Base-by-base conservation (phyloP, 2,113 vertebrate species). In the Herpailurus yagouaroundi region DNA sequence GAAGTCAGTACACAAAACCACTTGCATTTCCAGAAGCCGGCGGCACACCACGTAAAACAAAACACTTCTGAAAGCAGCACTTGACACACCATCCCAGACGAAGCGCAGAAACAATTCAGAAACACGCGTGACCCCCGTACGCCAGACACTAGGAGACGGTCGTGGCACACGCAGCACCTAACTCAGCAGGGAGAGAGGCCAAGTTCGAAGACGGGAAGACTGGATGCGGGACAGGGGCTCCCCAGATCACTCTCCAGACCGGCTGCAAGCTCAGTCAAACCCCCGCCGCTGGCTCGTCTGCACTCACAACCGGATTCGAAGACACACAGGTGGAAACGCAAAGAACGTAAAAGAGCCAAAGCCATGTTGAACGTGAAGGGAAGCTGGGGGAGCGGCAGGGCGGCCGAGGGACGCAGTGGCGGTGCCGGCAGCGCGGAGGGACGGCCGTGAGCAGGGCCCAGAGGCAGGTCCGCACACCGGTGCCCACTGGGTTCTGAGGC, bases 221-320 rank as follows among this genome's bases (percentile, higher is more conserved):
- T 1, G 2, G 16, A 19, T 0, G 3, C 1, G 18, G 23, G 52
- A 48, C 0, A 5, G 0, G 3, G 1, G 1, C 50, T n/a, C 1
- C 16, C 76, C 38, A n/a, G 1, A 8, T 6, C 19, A 36, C 0
- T 9, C 33, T 7, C 36, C 18, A 4, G 7, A 64, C 1, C 9
- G 9, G n/a, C 6, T 0, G 16, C 5, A 5, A 16, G 5, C 23
- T 76, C 23, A 0, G 9, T 4, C 19, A 7, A 45, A 4, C 31
- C 25, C 13, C 38, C 64, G 8, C 60, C 23, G 88, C 23, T 12
- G 4, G 13, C 48, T 8, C 8, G 15, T 5, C 13, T 1, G 31
- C 50, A 15, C 1, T 50, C 7, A 50, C 57, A 52, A 1, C 2
- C 45, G 0, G 11, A 15, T 13, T 66, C 60, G 6, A 9, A 38